A percentile compares a stretch with the other conserved stretches of the same genome.
Evolutionary conservation across 2,888 invertebrate species (phyloP).

Genomic region (Cylloceria caligata): DNA sequence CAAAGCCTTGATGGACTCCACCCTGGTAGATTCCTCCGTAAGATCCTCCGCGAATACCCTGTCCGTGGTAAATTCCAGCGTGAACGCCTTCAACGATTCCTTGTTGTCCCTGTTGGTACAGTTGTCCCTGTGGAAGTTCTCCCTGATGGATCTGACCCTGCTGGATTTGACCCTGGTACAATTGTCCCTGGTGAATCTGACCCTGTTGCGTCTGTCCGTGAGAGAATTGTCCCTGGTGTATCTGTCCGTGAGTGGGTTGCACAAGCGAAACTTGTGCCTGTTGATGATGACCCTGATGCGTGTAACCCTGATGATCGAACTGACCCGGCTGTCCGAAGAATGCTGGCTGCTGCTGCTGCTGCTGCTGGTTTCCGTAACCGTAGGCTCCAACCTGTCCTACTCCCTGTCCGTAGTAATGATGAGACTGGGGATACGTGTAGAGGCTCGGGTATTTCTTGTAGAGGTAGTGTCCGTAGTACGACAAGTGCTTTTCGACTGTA

Average conservation of each 20-base stretch:
- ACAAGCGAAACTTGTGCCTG: slow-evolving; percentile 40
- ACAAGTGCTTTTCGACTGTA: slow-evolving; percentile 74
- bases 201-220: slow-evolving; percentile 49
- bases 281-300: slow-evolving; percentile 31
- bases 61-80: slow-evolving; percentile 38
- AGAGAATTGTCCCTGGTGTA: slow-evolving; percentile 59
- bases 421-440: slow-evolving; percentile 64
- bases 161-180: slow-evolving; percentile 50
- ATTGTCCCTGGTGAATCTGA: slow-evolving; percentile 25
- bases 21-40: not conserved
- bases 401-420: slow-evolving; percentile 39
- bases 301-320: slow-evolving; percentile 36
- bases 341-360: slow-evolving; percentile 49
- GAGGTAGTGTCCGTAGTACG: slow-evolving; percentile 73
- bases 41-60: slow-evolving; percentile 44
- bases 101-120: slow-evolving; percentile 39
- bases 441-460: slow-evolving; percentile 75
- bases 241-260: too few relatives aligned
- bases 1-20: slow-evolving; percentile 9
- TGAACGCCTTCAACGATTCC: slow-evolving; percentile 43
- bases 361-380: slow-evolving; percentile 40
- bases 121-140: slow-evolving; percentile 38
- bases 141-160: slow-evolving; percentile 32
- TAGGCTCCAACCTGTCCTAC: slow-evolving; percentile 33
- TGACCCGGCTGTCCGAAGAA: slow-evolving; percentile 56